A percentile compares a stretch with the other conserved stretches of the same genome.
Conservation (phyloP, 2,888 invertebrate genomes). For the Cynaeus angustus region DNA sequence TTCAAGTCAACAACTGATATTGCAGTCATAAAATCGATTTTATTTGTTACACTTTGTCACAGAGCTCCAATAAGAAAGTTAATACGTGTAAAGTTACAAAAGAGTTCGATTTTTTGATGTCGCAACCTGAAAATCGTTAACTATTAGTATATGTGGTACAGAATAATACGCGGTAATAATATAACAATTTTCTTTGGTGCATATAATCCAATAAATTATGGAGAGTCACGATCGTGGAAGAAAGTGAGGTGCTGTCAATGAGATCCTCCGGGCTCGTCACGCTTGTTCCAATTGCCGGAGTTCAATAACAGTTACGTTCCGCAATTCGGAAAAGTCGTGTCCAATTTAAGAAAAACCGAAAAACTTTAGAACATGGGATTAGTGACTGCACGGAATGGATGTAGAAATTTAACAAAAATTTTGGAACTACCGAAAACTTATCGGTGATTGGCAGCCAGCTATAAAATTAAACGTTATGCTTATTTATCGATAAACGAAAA, state of each 20-base stretch:
- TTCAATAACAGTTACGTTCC: constrained; percentile 35
- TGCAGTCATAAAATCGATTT: constrained; percentile 17
- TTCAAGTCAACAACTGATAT: constrained; percentile 14
- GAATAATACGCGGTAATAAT: constrained; percentile 13
- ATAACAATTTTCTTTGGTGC: constrained; percentile 34
- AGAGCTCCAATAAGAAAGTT: constrained; percentile 12
- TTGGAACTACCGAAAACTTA: too few relatives aligned
- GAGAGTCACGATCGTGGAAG: constrained; percentile 42
- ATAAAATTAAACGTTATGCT: too few relatives aligned
- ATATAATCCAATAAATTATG: constrained; percentile 43
- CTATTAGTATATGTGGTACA: constrained; percentile 1
- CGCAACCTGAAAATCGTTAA: constrained; percentile 7
- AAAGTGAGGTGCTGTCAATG: constrained; percentile 46
- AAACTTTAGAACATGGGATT: too few relatives aligned
- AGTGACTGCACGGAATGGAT: too few relatives aligned
- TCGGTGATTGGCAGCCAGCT: too few relatives aligned
- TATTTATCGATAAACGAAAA: too few relatives aligned
- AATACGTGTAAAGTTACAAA: constrained; percentile 5
- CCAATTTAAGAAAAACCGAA: not conserved
- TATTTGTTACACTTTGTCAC: constrained; percentile 10
- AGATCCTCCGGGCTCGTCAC: constrained; percentile 45
- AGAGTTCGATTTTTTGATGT: constrained; percentile 9
- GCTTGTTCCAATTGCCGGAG: constrained; percentile 40
- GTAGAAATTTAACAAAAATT: too few relatives aligned
- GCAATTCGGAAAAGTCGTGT: constrained; percentile 15